Conservation (phyloP, 2,797 vertebrate species). For the Mus minutoides region DNA sequence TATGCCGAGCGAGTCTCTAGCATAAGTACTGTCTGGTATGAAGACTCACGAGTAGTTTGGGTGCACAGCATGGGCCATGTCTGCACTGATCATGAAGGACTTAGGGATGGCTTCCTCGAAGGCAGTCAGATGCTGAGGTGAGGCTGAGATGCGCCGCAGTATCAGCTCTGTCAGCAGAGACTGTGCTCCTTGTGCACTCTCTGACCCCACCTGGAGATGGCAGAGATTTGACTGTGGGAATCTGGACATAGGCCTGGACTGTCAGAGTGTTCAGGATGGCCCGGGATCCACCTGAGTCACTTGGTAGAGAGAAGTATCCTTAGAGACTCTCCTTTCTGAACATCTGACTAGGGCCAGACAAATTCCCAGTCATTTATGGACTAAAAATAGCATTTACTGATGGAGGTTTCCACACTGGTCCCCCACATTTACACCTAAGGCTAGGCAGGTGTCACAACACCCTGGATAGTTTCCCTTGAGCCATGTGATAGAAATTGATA, state of each 20-base stretch:
- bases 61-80: conserved; percentile 98
- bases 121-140: conserved; percentile 90
- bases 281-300: not conserved
- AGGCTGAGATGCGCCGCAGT: conserved; percentile 92
- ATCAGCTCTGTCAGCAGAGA: conserved; percentile 97
- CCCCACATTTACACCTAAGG: not conserved
- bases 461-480: not conserved
- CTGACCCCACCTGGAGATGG: conserved; percentile 93
- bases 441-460: not conserved
- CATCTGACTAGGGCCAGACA: not conserved
- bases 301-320: not conserved
- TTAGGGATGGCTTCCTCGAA: conserved; percentile 95
- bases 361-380: not conserved
- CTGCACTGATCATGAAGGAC: conserved; percentile 98
- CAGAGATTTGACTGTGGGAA: not conserved
- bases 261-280: not conserved
- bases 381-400: not conserved
- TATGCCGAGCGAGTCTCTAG: not conserved
- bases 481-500: not conserved
- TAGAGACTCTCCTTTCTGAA: not conserved
- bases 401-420: not conserved
- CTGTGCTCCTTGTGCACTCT: conserved; percentile 95
- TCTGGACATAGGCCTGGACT: not conserved
- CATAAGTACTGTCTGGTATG: not conserved
- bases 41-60: conserved; percentile 96